Conservation (phyloP, 2,888 invertebrate species). For the Eupithecia subumbrata region DNA sequence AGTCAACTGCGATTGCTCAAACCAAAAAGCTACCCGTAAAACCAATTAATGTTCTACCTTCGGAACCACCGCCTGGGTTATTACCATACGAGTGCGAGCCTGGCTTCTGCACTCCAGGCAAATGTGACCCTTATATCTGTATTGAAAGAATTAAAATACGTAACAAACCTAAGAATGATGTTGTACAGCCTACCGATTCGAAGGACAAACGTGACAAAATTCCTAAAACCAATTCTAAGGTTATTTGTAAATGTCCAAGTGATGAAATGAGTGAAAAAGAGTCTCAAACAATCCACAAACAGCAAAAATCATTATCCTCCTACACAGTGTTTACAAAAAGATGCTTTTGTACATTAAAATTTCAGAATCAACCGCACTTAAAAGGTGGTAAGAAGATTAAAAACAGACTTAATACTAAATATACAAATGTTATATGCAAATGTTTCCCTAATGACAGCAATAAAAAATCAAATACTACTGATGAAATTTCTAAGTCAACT, state of each 20-base stretch:
- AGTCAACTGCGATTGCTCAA: background rate
- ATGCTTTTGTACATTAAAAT: slow-evolving; percentile 2
- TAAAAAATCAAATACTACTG: background rate
- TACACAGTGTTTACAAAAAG: background rate
- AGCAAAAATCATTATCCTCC: background rate
- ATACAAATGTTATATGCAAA: background rate
- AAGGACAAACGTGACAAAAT: background rate
- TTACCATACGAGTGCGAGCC: slow-evolving; percentile 37
- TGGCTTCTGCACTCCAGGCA: slow-evolving; percentile 40
- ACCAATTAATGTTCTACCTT: background rate
- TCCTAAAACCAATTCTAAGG: background rate
- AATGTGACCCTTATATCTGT: slow-evolving; percentile 43
- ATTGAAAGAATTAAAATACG: slow-evolving; percentile 34
- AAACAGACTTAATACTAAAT: background rate
- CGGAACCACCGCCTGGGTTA: slow-evolving; percentile 12
- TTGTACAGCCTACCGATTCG: background rate
- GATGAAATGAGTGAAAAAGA: background rate
- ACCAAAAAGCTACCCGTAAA: background rate
- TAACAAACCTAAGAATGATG: slow-evolving; percentile 16
- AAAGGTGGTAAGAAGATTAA: background rate
- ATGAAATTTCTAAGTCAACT: background rate
- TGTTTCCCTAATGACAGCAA: background rate
- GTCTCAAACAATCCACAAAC: background rate
- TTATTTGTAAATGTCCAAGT: slow-evolving; percentile 1
- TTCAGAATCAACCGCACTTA: background rate